Evolutionary conservation across 2,797 vertebrate genomes (phyloP), one percentile per base, ranked within the genome.

Genomic region (Gymnocypris eckloni): DNA sequence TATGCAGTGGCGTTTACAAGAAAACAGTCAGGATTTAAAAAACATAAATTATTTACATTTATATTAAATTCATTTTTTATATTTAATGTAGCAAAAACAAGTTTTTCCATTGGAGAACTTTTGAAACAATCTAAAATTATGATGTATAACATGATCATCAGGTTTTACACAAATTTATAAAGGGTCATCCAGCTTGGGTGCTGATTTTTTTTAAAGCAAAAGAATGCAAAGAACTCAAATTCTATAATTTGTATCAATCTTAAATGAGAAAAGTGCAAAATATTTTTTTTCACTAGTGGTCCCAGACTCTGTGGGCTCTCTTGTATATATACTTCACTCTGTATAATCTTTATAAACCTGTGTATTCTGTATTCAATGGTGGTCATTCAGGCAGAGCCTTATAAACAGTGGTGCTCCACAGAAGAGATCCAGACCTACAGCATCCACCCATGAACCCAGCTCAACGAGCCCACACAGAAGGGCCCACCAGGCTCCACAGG

Each of bases 341-440:
- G 12, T 39, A 15, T 78, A 15, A 56, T 41, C 13, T 77, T 54
- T n/a, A 77, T 41, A n/a, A 33, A 77, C 52, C 25, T 52, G 16
- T 75, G 1, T n/a, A 39, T 56, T 77, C 12, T 78, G 20, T 78
- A 16, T 84, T 56, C 59, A 25, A 76, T 50, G 13, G 0, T 82
- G 48, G 8, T 59, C 67, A 64, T 77, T 73, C n/a, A 91, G 91
- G 16, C 87, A 70, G 15, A 37, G 52, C 15, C 79, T 86, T 33
- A 15, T 76, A 78, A 86, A 64, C 39, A 25, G 18, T 69, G 56
- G 54, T n/a, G 54, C 83, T 11, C 41, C 80, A 18, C 37, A 25
- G 25, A 91, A 92, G 70, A 90, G 72, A 72, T 59, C 67, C 75
- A 90, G 77, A 86, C 28, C 84, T 72, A 37, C 56, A 64, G 50